Evolutionary conservation across 2,113 vertebrate genomes (phyloP), one percentile per base, ranked within the genome.

Genomic region (Aldabrachelys gigantea): DNA sequence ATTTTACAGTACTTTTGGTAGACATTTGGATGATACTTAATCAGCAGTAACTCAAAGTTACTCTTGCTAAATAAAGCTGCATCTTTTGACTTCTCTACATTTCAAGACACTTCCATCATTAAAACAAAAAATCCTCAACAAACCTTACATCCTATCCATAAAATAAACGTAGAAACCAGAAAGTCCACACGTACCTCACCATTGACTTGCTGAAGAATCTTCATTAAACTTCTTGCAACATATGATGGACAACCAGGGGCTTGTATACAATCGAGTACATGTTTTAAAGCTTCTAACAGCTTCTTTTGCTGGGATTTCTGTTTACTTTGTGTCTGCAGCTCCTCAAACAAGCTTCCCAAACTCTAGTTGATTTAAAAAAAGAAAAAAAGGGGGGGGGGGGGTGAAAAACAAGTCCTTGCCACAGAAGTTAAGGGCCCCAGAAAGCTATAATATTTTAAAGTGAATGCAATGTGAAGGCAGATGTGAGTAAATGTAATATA

Each of bases 181-280:
- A 90, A 93, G 11, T 12, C 22, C 1, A 44, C 53, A 97, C 98
- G 69, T 41, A 98, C 99, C 98, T 98, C 98, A 89, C 98, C 98
- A 59, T 98, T 98, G 89, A 99, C 97, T 6, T 97, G 94, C 54
- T 96, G 90, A 94, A 99, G 98, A 6, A 98, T 95, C 82, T 97
- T 97, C 97, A 99, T 96, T 94, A 99, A 92, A 35, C 96, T 92
- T 96, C 97, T 98, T 92, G 98, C 98, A 88, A 98, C 94, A 59
- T 99, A 99, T 2, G 99, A 98, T 7, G 99, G 99, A 75, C 98
- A 99, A 90, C 91, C 62, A 1, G 97, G 88, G 3, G 76, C 88
- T 93, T 98, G 98, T 4, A 98, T 94, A 94, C 98, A 98, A 72
- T 94, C 91, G 50, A 99, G 96, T 65, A 99, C 96, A 90, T 94